These are phyloP conservation scores for Sula dactylatra DNA, from an alignment of 2,113 vertebrate genomes.

Conservation along the genomic window DNA sequence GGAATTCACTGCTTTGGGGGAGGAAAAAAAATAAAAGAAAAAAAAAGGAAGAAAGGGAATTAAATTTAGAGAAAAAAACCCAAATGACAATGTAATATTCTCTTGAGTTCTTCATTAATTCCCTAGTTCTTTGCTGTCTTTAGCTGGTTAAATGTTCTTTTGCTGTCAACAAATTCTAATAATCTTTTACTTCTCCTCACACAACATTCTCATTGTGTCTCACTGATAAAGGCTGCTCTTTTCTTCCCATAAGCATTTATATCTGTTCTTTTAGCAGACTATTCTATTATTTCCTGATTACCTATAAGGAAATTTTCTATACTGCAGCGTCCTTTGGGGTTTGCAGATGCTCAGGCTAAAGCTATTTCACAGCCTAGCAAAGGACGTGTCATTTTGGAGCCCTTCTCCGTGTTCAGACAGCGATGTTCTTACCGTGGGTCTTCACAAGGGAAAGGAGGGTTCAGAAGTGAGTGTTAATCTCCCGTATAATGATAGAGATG, in stretches of 20 bases:
- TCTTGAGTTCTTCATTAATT: slow-evolving; percentile 38
- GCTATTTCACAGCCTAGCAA: background rate
- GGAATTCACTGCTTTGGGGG: background rate
- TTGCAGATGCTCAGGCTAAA: background rate
- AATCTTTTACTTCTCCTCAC: background rate
- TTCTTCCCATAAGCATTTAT: background rate
- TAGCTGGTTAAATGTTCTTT: slow-evolving; percentile 38
- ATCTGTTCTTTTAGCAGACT: background rate
- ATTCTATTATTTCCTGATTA: background rate
- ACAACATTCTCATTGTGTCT: background rate
- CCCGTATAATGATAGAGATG: too few relatives aligned
- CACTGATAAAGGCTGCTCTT: background rate
- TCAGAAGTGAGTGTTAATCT: background rate
- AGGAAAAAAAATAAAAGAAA: too few relatives aligned
- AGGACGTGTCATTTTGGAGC: background rate
- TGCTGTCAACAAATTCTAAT: background rate
- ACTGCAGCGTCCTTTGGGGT: background rate
- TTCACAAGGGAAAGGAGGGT: background rate
- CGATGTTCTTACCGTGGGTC: background rate
- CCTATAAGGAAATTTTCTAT: background rate
- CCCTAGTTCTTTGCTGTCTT: background rate
- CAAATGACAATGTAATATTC: background rate
- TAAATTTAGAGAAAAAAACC: background rate
- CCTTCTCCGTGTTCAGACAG: background rate
- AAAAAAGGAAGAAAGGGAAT: background rate